These are phyloP conservation scores for Halesus radiatus DNA, from an alignment of 1,140 invertebrate genomes.

Conservation along the genomic window DNA sequence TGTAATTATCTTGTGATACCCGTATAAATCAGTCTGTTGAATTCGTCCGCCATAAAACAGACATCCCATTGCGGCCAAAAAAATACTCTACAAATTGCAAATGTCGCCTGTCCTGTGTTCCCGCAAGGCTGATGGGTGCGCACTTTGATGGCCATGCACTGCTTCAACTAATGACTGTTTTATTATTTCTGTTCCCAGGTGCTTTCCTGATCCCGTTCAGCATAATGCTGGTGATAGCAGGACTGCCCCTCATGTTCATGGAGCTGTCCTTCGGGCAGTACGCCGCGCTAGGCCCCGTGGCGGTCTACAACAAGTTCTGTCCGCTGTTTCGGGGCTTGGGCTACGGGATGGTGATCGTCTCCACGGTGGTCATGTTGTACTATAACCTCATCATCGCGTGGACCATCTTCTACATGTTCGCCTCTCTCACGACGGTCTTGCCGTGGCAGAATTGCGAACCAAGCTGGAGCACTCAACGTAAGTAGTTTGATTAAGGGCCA, in stretches of 20 bases:
- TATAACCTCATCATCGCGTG: constrained; percentile 91
- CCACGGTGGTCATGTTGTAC: constrained; percentile 85
- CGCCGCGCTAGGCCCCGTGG: constrained; percentile 80
- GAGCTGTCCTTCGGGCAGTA: constrained; percentile 85
- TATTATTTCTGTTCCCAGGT: constrained; percentile 67
- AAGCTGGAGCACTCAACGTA: constrained; percentile 80
- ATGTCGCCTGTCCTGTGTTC: no score
- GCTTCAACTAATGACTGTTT: not conserved
- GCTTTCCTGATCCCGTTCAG: constrained; percentile 88
- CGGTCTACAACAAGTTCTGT: constrained; percentile 79
- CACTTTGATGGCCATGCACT: no score
- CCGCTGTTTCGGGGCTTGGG: constrained; percentile 81
- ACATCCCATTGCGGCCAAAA: no score
- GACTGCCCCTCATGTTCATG: constrained; percentile 91
- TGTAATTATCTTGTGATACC: no score
- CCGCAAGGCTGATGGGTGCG: no score
- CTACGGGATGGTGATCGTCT: constrained; percentile 88
- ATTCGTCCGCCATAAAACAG: no score
- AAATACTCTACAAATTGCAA: no score
- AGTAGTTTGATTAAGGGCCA: constrained; percentile 58
- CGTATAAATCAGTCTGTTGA: no score
- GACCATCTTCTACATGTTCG: constrained; percentile 87
- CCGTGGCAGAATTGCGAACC: constrained; percentile 85
- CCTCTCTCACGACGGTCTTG: constrained; percentile 73
- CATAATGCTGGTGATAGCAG: constrained; percentile 87